Evolutionary conservation across 2,888 invertebrate species (phyloP).

Genomic region (Neuroscelio doddi): DNA sequence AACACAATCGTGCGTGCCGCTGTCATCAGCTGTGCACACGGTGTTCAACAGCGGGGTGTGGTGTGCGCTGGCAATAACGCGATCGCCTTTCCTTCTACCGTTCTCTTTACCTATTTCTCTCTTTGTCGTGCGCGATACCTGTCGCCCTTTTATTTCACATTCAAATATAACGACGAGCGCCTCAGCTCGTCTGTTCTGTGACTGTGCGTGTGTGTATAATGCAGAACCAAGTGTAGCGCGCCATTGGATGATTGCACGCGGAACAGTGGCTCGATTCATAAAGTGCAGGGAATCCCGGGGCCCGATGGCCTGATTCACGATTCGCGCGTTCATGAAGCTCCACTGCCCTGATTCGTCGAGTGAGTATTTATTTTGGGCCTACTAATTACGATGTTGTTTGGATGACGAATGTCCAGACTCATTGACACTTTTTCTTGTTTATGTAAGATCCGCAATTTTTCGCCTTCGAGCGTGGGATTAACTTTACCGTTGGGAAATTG

Average conservation of each 20-base stretch:
- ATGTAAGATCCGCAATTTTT: too few relatives aligned
- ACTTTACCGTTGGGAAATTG: too few relatives aligned
- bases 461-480: too few relatives aligned
- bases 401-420: too few relatives aligned
- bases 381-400: too few relatives aligned
- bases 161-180: background rate
- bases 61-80: slow-evolving; percentile 38
- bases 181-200: background rate
- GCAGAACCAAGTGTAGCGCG: slow-evolving; percentile 52
- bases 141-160: slow-evolving; percentile 14
- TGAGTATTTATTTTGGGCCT: too few relatives aligned
- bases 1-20: slow-evolving; percentile 1
- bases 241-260: slow-evolving; percentile 52
- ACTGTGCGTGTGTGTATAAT: slow-evolving; percentile 3
- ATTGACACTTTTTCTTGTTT: too few relatives aligned
- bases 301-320: slow-evolving; percentile 59
- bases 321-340: slow-evolving; percentile 67
- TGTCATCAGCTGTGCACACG: slow-evolving; percentile 12
- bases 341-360: slow-evolving; percentile 69
- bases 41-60: slow-evolving; percentile 39
- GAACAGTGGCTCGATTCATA: slow-evolving; percentile 54
- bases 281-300: slow-evolving; percentile 52
- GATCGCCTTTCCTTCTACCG: slow-evolving; percentile 16
- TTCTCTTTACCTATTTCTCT: slow-evolving; percentile 4
- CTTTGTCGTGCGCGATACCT: slow-evolving; percentile 11